A percentile compares a stretch with the other conserved stretches of the same genome.
These are phyloP conservation scores for Bradysia coprophila DNA, from an alignment of 1,140 invertebrate genomes.

Conservation along the genomic window DNA sequence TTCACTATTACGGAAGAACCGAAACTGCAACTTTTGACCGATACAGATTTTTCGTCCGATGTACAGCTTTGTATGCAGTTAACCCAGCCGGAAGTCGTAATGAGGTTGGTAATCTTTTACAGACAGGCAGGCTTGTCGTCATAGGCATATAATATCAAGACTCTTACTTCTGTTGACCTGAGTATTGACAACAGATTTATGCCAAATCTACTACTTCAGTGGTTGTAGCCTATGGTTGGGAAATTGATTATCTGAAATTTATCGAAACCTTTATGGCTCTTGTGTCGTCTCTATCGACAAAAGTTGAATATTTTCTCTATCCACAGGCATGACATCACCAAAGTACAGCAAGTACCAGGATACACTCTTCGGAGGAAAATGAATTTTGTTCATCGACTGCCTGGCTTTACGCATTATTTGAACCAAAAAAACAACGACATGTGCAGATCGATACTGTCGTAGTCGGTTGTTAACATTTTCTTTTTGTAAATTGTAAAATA, in stretches of 20 bases:
- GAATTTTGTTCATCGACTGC: neutral
- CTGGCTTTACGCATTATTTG: neutral
- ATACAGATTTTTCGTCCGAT: conserved; percentile 61
- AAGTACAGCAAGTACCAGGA: neutral
- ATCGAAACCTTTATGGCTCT: neutral
- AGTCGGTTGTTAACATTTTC: too few species aligned
- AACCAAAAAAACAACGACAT: conserved; percentile 1
- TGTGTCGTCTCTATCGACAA: too few species aligned
- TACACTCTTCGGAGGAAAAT: neutral
- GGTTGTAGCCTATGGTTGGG: neutral
- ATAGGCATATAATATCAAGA: too few species aligned
- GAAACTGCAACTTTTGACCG: conserved; percentile 50
- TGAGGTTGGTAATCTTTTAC: conserved; percentile 30
- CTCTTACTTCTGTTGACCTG: too few species aligned
- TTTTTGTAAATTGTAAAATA: too few species aligned
- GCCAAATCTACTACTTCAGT: too few species aligned
- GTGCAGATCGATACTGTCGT: too few species aligned
- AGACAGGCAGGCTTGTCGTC: neutral
- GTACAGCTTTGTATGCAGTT: conserved; percentile 67
- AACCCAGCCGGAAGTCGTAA: conserved; percentile 42
- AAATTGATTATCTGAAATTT: neutral
- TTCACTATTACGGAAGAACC: conserved; percentile 52
- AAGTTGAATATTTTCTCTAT: neutral
- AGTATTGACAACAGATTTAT: too few species aligned
- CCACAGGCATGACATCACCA: neutral